Evolutionary conservation across 2,797 vertebrate species (phyloP).

Genomic region (Dipus sagitta): DNA sequence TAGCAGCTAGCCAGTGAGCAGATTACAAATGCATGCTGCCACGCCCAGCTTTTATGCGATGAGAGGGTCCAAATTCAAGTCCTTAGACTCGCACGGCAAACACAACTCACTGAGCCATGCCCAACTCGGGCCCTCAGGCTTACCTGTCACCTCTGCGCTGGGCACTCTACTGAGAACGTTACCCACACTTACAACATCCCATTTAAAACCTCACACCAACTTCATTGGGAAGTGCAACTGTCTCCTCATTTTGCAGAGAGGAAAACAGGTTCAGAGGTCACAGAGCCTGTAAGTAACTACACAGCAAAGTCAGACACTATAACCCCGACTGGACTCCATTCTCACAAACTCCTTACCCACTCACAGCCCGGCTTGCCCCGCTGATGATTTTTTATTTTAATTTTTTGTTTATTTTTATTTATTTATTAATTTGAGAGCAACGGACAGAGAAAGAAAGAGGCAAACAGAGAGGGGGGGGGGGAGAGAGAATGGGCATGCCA

Average conservation of each 20-base stretch:
- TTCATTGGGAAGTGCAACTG: background rate
- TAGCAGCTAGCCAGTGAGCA: too few species aligned
- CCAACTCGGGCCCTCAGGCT: too few species aligned
- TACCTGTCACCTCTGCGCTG: background rate
- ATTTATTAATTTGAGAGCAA: too few species aligned
- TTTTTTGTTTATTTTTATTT: too few species aligned
- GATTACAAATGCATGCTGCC: background rate
- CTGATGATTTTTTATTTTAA: background rate
- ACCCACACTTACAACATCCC: background rate
- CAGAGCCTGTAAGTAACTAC: background rate
- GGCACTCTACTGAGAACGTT: background rate
- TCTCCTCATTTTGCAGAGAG: background rate
- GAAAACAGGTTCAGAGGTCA: background rate
- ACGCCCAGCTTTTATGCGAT: background rate
- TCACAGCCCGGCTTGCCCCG: background rate
- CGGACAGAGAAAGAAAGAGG: too few species aligned
- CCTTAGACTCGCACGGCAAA: too few species aligned
- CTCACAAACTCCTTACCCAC: background rate
- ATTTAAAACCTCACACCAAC: background rate
- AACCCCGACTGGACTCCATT: background rate
- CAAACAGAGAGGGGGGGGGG: too few species aligned
- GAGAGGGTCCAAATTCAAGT: background rate
- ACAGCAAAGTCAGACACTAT: background rate
- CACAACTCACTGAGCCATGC: too few species aligned
- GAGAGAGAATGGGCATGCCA: too few species aligned